These are phyloP conservation scores for Myiagra hebetior DNA, from an alignment of 2,113 vertebrate genomes.

Conservation along the genomic window DNA sequence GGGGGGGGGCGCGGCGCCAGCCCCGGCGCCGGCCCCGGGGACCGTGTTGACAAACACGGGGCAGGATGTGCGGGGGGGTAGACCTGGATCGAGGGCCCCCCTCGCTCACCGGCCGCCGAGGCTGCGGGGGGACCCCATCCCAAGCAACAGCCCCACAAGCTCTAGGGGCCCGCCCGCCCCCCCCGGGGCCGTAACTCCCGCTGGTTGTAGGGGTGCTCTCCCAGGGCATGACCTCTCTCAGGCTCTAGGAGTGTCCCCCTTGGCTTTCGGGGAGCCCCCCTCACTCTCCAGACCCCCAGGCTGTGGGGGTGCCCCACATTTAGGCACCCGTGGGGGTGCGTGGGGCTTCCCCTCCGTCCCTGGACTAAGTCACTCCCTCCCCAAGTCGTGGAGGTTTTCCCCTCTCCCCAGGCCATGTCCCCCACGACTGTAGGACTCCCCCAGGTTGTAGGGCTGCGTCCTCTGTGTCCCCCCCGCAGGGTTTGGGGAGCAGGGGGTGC, in stretches of 20 bases:
- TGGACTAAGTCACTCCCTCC: neutral
- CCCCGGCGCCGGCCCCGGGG: conserved; percentile 38
- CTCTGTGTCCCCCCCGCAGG: neutral
- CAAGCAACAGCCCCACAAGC: neutral
- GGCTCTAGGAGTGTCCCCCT: neutral
- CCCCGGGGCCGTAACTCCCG: neutral
- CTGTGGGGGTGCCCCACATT: neutral
- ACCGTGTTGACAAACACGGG: conserved; percentile 25
- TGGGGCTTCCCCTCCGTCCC: neutral
- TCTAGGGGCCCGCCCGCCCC: neutral
- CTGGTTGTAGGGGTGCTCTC: neutral
- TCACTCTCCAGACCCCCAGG: neutral
- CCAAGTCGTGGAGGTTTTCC: neutral
- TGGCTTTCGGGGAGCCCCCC: neutral
- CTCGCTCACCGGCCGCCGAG: neutral
- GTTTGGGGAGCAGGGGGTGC: neutral
- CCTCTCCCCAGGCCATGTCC: neutral
- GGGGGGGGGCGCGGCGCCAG: neutral
- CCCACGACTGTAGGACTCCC: too few species aligned
- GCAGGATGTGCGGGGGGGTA: neutral
- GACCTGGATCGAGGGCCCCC: neutral
- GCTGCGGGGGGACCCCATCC: neutral
- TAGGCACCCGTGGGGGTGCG: neutral
- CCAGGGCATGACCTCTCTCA: neutral
- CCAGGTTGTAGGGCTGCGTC: too few species aligned